Evolutionary conservation across 1,140 invertebrate species (phyloP).

Genomic region (Schlechtendalia chinensis): DNA sequence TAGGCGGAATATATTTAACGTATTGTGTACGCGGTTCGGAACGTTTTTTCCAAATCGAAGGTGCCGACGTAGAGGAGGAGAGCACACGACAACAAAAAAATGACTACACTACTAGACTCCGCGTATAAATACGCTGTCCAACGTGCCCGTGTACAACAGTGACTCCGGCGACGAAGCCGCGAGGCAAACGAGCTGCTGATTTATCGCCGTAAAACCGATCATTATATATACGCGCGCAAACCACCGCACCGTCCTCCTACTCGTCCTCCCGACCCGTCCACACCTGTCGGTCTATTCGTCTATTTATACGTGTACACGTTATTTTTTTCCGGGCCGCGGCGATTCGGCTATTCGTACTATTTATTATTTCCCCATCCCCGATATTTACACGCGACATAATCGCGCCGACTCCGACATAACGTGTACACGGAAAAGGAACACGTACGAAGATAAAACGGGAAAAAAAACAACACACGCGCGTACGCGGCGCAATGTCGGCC

Average conservation of each 20-base stretch:
- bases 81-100: background rate
- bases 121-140: too few relatives aligned
- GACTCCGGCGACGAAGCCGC: background rate
- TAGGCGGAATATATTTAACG: slow-evolving; percentile 38
- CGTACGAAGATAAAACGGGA: too few relatives aligned
- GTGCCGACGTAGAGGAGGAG: background rate
- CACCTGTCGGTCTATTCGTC: background rate
- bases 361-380: too few relatives aligned
- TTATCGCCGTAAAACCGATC: slow-evolving; percentile 40
- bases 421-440: too few relatives aligned
- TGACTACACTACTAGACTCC: too few relatives aligned
- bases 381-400: too few relatives aligned
- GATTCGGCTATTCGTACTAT: too few relatives aligned
- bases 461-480: too few relatives aligned
- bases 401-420: too few relatives aligned
- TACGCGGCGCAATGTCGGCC: too few relatives aligned
- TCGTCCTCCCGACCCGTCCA: background rate
- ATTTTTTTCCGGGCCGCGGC: too few relatives aligned
- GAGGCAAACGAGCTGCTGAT: slow-evolving; percentile 34
- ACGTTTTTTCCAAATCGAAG: background rate
- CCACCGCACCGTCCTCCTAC: background rate
- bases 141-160: background rate
- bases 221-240: slow-evolving; percentile 5
- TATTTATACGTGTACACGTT: background rate
- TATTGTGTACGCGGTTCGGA: background rate